A percentile compares a stretch with the other conserved stretches of the same genome.
phyloP scores from a whole-genome alignment of 2,888 invertebrate genomes.

The Anticlea derivata region DNA sequence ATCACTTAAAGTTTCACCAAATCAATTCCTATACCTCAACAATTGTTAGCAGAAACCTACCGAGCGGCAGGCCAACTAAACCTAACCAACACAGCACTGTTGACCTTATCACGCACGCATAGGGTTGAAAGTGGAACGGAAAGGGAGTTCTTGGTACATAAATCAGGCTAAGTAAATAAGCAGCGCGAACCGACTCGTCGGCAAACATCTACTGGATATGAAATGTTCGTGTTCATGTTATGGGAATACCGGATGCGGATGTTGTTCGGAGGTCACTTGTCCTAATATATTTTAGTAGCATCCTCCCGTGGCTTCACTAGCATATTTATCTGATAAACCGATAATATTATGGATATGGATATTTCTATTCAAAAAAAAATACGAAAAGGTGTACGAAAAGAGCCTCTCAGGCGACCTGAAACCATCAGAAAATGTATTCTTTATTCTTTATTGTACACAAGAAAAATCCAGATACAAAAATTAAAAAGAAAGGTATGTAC shows the following conservation, averaged over 20 bases:
- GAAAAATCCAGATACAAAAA: too few species aligned
- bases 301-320: too few species aligned
- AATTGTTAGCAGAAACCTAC: slow-evolving; percentile 54
- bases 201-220: slow-evolving; percentile 13
- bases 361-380: too few species aligned
- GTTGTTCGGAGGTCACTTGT: too few species aligned
- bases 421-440: too few species aligned
- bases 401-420: too few species aligned
- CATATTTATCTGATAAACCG: too few species aligned
- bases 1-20: slow-evolving; percentile 37
- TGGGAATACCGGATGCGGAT: slow-evolving; percentile 2
- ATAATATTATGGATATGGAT: too few species aligned
- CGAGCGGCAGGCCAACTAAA: slow-evolving; percentile 11
- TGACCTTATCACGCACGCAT: neutral
- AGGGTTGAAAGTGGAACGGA: neutral
- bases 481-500: too few species aligned
- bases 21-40: slow-evolving; percentile 49
- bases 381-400: too few species aligned
- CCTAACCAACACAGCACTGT: neutral
- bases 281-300: too few species aligned
- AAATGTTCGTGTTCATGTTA: slow-evolving; percentile 9
- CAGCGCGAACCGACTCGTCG: slow-evolving; percentile 3
- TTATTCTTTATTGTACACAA: too few species aligned
- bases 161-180: slow-evolving; percentile 9
- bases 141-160: slow-evolving; percentile 1